Conservation (phyloP, 2,113 vertebrate genomes). For the Pangasianodon gigas region DNA sequence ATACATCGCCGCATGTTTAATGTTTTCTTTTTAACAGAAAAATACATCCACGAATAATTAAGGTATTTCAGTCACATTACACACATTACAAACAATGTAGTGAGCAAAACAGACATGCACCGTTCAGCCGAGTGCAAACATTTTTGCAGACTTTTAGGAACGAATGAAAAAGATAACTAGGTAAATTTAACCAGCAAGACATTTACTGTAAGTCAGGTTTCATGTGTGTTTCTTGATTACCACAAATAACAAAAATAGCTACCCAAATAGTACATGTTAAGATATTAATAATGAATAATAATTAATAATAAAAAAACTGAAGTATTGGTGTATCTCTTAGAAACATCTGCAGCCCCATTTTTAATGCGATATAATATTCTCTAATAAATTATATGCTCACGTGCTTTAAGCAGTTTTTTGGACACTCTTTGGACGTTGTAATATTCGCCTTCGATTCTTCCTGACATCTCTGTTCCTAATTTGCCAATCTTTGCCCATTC, state of each 20-base stretch:
- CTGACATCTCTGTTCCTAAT: constrained; percentile 1
- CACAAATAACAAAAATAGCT: not conserved
- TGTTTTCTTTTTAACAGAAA: constrained; percentile 25
- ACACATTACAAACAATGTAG: not conserved
- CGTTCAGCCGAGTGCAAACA: not conserved
- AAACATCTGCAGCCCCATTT: not conserved
- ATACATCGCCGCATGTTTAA: not conserved
- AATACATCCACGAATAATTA: not conserved
- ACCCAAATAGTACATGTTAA: not conserved
- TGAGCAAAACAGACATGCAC: not conserved
- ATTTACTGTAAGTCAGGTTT: not conserved
- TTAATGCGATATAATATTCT: not conserved
- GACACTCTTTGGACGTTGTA: not conserved
- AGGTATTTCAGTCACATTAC: not conserved
- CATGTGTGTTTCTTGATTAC: not conserved
- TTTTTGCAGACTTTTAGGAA: no score
- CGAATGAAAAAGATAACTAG: not conserved
- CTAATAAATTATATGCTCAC: not conserved
- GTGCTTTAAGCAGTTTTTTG: not conserved
- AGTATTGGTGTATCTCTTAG: not conserved
- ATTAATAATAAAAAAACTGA: not conserved
- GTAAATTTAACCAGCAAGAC: not conserved
- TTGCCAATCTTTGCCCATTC: not conserved
- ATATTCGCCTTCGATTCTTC: not conserved
- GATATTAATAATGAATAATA: not conserved